phyloP scores from a whole-genome alignment of 2,888 invertebrate genomes.

The Diloba caeruleocephala region DNA sequence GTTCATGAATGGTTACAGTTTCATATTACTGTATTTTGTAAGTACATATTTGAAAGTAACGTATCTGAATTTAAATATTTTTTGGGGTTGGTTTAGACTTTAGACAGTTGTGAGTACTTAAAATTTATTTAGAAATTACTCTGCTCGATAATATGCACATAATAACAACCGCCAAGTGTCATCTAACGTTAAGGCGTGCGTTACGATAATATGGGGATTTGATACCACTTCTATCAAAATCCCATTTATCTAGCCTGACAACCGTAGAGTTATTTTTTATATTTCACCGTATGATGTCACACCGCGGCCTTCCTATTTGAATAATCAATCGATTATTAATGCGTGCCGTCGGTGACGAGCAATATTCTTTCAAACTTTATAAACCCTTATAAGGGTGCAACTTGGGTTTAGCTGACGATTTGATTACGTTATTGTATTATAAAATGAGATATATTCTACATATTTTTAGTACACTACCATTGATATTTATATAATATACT shows the following conservation, averaged over 20 bases:
- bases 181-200: conserved; percentile 6
- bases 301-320: conserved; percentile 69
- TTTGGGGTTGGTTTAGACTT: too few relatives aligned
- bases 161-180: conserved; percentile 15
- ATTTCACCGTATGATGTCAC: conserved; percentile 54
- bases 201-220: conserved; percentile 44
- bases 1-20: too few relatives aligned
- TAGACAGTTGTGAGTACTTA: too few relatives aligned
- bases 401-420: conserved; percentile 63
- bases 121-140: conserved; percentile 5
- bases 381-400: conserved; percentile 59
- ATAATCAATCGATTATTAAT: conserved; percentile 86
- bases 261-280: conserved; percentile 59
- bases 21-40: too few relatives aligned
- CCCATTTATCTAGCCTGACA: conserved; percentile 59
- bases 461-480: conserved; percentile 21
- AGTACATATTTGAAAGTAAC: too few relatives aligned
- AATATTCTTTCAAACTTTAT: conserved; percentile 74
- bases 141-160: neutral
- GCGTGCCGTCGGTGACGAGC: conserved; percentile 71
- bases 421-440: conserved; percentile 79
- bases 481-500: conserved; percentile 3
- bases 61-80: too few relatives aligned
- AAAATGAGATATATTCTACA: conserved; percentile 46
- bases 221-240: conserved; percentile 62